phyloP scores from a whole-genome alignment of 2,113 vertebrate genomes.

The Octodon degus region DNA sequence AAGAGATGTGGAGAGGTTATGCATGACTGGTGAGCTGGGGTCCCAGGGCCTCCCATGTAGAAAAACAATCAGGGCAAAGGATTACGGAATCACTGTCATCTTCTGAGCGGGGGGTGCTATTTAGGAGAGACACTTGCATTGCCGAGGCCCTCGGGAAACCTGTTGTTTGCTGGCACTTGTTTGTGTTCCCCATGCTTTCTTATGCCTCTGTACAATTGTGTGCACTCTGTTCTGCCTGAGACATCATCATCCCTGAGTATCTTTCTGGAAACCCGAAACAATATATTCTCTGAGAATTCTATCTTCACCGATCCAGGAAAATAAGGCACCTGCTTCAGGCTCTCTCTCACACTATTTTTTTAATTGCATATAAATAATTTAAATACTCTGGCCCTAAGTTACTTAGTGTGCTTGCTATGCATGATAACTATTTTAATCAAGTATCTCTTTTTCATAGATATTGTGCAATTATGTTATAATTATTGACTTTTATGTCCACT shows the following conservation, averaged over 20 bases:
- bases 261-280: background rate
- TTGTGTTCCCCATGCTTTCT: background rate
- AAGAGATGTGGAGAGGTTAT: background rate
- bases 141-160: background rate
- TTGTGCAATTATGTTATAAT: slow-evolving; percentile 16
- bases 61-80: background rate
- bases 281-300: background rate
- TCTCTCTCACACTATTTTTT: background rate
- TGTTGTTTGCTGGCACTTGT: background rate
- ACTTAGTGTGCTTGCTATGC: background rate
- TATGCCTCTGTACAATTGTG: background rate
- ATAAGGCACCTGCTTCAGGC: background rate
- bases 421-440: background rate
- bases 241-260: background rate
- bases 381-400: background rate
- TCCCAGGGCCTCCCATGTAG: background rate
- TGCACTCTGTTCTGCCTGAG: background rate
- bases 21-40: background rate
- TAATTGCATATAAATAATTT: background rate
- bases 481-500: slow-evolving; percentile 6
- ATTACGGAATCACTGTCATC: background rate
- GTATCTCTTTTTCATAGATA: background rate
- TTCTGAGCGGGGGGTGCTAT: background rate
- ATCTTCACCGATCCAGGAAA: background rate
- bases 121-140: background rate